Evolutionary conservation across 2,888 invertebrate species (phyloP), one percentile per base, ranked within the genome.

Genomic region (Eupithecia dodoneata): DNA sequence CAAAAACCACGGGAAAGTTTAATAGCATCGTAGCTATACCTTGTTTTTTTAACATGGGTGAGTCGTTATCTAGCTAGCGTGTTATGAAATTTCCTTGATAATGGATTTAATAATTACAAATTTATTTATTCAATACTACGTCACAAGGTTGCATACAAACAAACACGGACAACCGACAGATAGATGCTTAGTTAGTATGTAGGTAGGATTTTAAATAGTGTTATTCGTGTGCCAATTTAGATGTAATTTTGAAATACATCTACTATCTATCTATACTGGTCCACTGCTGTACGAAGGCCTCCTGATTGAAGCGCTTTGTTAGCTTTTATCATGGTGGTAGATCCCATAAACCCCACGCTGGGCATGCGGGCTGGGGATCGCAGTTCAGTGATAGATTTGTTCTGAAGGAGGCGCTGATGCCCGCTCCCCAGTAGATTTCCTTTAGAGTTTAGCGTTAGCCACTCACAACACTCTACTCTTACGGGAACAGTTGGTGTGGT

Each of bases 11-110:
- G 5, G 5, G 15, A 52, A 52, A 10, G 15, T 15, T 4, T 52
- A 15, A 52, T 52, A 5, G 52, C 49, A 4, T 4, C 7, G 13
- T 13, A 13, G 49, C 4, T 13, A 4, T 10, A 15, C 30, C 30
- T 30, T 30, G 15, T 5, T 52, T 5, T 15, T 52, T 52, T 52
- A 2, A 52, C n/a, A 52, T n/a, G 3, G 3, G 2, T 3, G 52
- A 4, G 0, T 55, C 7, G 55, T 9, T 2, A 3, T 59, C 30
- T 63, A 63, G 18, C 15, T 42, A 66, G 66, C 66, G 42, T 66
- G 42, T 15, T 66, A 63, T 63, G 15, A 66, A 66, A 66, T 65
- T 41, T 13, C 42, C 66, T 66, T 66, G 66, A 42, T 42, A 63
- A 63, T 63, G 66, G 66, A 66, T 15, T 66, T 6, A 66, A 42